Evolutionary conservation across 2,888 invertebrate genomes (phyloP), one percentile per base, ranked within the genome.

Genomic region (Notocelia uddmanniana): DNA sequence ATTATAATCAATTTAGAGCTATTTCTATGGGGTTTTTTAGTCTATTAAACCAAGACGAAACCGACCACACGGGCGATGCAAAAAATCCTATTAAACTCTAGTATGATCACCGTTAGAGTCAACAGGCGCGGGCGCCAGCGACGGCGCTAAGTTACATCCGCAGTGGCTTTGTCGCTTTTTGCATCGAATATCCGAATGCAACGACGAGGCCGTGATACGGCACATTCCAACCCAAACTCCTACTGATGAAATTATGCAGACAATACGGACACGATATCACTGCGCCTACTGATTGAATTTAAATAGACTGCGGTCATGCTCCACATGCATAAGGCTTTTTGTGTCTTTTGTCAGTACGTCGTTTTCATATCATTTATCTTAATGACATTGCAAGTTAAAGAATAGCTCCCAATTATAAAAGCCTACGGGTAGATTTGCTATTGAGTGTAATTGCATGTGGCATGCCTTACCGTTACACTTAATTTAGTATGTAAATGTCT

Each of bases 81-180:
- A 91, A 91, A 89, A 91, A 85, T 75, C 74, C 85, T 84, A 85
- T 91, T 89, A 86, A 89, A 90, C 89, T 89, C 86, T 85, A 88
- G 86, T 88, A 87, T 80, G 78, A 81, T 81, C 83, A 87, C 93
- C 92, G 92, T 92, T 92, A 92, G 75, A 74, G 78, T 88, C 91
- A 91, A 76, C 79, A 76, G 76, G 78, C 79, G 75, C 74, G 77
- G 78, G 76, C 80, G 78, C 55, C 23, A 23, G 21, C 58, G 10
- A 69, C 78, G 73, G 55, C 77, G 74, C 74, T 63, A 69, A 31
- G 66, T 59, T 77, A 71, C 75, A 68, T 80, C 84, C 84, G 85
- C 80, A 80, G 79, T 76, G 73, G 77, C 82, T 85, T 85, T 85
- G 80, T 83, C 76, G 82, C 82, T 91, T 92, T 92, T 92, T 92